A percentile compares a stretch with the other conserved stretches of the same genome.
phyloP scores from a whole-genome alignment of 1,140 invertebrate genomes.

The Rhopalosiphum padi region DNA sequence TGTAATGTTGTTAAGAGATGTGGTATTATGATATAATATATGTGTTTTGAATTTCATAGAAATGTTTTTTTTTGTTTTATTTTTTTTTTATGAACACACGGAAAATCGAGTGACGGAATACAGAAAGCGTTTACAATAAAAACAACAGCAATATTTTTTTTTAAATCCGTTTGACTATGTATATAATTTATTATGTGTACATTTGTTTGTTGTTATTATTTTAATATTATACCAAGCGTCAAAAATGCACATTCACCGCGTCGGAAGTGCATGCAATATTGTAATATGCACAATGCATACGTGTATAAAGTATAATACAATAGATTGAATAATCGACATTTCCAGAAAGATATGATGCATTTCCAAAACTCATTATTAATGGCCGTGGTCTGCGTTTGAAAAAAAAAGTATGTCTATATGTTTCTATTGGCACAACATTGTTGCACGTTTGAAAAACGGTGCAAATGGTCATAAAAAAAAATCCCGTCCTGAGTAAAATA shows the following conservation, averaged over 20 bases:
- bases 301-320: not conserved
- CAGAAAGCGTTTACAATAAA: too few relatives aligned
- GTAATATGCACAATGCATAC: not conserved
- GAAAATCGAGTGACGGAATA: too few relatives aligned
- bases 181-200: not conserved
- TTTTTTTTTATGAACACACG: too few relatives aligned
- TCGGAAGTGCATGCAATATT: not conserved
- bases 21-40: too few relatives aligned
- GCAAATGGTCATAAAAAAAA: not conserved
- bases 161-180: not conserved
- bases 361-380: not conserved
- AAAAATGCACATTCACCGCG: not conserved
- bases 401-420: not conserved
- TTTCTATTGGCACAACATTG: not conserved
- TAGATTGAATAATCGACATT: not conserved
- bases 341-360: not conserved
- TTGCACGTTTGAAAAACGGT: not conserved
- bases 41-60: too few relatives aligned
- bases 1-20: too few relatives aligned
- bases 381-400: too few relatives aligned
- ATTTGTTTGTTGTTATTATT: not conserved
- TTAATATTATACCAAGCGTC: not conserved
- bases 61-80: too few relatives aligned
- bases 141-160: not conserved
- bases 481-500: not conserved